These are phyloP conservation scores for Neuroterus valhalla DNA, from an alignment of 1,140 invertebrate genomes.

Conservation along the genomic window DNA sequence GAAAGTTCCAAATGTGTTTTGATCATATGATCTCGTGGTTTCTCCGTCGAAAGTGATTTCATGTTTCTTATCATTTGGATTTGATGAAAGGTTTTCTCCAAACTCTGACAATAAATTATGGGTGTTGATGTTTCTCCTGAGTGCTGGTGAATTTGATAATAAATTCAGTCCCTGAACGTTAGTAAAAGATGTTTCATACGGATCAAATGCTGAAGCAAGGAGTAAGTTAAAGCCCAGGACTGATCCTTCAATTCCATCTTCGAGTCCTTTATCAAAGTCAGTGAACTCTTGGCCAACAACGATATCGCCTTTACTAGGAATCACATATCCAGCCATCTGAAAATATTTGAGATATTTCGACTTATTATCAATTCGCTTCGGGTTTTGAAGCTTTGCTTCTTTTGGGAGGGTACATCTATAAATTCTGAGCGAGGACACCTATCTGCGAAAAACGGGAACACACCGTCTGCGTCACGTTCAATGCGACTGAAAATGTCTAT, in stretches of 20 bases:
- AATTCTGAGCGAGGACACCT: too few species aligned
- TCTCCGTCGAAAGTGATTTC: not conserved
- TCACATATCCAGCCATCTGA: constrained; percentile 74
- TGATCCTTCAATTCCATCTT: constrained; percentile 81
- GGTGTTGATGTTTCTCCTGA: not conserved
- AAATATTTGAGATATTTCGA: not conserved
- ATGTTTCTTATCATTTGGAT: not conserved
- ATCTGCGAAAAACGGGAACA: too few species aligned
- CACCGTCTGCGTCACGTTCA: too few species aligned
- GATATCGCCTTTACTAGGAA: constrained; percentile 78
- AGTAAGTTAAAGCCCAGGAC: constrained; percentile 82
- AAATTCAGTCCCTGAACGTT: not conserved
- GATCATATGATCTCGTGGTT: too few species aligned
- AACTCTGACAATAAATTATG: not conserved
- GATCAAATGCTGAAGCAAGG: constrained; percentile 75
- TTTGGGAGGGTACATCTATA: too few species aligned
- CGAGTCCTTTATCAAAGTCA: constrained; percentile 78
- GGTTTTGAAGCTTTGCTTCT: too few species aligned
- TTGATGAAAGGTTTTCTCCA: constrained; percentile 10
- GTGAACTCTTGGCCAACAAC: constrained; percentile 82
- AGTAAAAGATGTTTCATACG: not conserved
- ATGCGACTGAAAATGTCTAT: too few species aligned
- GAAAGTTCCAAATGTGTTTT: too few species aligned
- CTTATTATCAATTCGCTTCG: not conserved
- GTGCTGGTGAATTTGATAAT: constrained; percentile 39